Percentiles rank a stretch among this genome's conserved stretches.
These are phyloP conservation scores for Stenchaetothrips biformis DNA, from an alignment of 2,888 invertebrate species.

Conservation along the genomic window DNA sequence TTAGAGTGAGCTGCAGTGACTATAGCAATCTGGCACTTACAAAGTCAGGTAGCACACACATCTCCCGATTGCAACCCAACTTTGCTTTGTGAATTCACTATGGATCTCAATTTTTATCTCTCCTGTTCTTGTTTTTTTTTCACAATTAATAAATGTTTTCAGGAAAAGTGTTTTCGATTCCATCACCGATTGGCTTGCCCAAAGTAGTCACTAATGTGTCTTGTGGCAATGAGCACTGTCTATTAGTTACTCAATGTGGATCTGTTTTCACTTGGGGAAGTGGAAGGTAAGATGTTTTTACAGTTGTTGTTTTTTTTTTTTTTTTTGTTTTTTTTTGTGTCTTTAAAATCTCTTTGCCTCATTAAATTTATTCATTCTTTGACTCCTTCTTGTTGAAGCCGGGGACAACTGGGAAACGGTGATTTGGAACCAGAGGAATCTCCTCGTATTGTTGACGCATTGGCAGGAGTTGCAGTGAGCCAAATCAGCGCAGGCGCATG, in stretches of 20 bases:
- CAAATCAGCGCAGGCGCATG: conserved; percentile 77
- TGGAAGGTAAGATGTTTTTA: conserved; percentile 61
- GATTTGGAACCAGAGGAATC: conserved; percentile 56
- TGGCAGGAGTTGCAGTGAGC: conserved; percentile 68
- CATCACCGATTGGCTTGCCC: conserved; percentile 53
- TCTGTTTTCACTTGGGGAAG: conserved; percentile 76
- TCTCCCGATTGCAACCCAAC: too few relatives aligned
- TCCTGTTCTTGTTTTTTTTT: conserved; percentile 1
- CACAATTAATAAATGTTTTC: conserved; percentile 7
- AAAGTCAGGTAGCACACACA: background rate
- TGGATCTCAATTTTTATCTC: background rate
- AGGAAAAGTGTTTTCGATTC: conserved; percentile 59
- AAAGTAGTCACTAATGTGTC: conserved; percentile 58
- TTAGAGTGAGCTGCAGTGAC: background rate
- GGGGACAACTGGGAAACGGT: conserved; percentile 84
- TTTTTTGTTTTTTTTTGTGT: background rate
- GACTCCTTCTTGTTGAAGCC: conserved; percentile 53
- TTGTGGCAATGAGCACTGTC: conserved; percentile 76
- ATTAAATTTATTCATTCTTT: background rate
- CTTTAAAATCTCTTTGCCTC: background rate
- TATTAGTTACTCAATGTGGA: conserved; percentile 65
- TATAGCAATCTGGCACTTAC: background rate
- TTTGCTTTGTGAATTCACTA: too few relatives aligned
- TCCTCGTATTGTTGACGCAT: conserved; percentile 64
- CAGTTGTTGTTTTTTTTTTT: conserved; percentile 6